Conservation (phyloP, 2,888 invertebrate species). For the Hypsopygia costalis region DNA sequence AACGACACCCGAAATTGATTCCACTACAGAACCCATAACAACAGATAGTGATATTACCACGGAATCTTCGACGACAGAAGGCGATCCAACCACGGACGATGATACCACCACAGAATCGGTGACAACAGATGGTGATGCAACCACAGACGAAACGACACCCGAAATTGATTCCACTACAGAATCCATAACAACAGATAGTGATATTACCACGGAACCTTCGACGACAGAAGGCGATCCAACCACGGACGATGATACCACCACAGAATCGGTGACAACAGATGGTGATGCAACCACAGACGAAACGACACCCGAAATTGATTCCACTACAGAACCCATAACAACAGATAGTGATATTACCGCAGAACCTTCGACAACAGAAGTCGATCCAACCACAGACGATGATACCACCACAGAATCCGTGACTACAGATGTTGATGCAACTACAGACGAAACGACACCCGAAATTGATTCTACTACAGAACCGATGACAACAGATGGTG, state of each 20-base stretch:
- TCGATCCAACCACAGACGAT: not conserved
- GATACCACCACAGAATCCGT: not conserved
- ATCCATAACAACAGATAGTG: too few relatives aligned
- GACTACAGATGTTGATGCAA: not conserved
- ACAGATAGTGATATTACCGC: not conserved
- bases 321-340: not conserved
- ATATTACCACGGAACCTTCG: too few relatives aligned
- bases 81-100: not conserved
- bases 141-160: too few relatives aligned
- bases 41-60: not conserved
- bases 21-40: too few relatives aligned
- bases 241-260: not conserved
- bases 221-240: too few relatives aligned
- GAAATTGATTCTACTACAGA: not conserved
- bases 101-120: not conserved
- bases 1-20: too few relatives aligned
- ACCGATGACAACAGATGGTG: not conserved
- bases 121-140: too few relatives aligned
- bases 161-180: too few relatives aligned
- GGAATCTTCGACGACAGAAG: not conserved
- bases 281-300: not conserved
- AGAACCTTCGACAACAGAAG: not conserved
- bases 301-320: not conserved
- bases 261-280: not conserved
- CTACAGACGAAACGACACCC: not conserved